Percentiles rank a stretch among this genome's conserved stretches.
Evolutionary conservation across 2,888 invertebrate species (phyloP).

Genomic region (Lepidocyrtoides sp.): DNA sequence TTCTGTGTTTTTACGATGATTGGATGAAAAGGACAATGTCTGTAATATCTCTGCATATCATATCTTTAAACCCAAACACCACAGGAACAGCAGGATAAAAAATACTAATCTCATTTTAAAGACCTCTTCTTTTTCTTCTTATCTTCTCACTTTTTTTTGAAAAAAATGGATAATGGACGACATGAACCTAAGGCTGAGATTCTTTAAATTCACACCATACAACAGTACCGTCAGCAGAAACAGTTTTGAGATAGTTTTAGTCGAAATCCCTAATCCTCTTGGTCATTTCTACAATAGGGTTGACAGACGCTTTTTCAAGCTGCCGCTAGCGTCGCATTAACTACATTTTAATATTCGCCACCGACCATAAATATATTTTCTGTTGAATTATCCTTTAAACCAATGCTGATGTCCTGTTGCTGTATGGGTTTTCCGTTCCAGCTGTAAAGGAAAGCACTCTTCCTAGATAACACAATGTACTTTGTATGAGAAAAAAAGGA

Average conservation of each 20-base stretch:
- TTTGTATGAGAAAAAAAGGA: background rate
- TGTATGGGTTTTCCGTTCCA: background rate
- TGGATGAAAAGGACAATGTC: slow-evolving; percentile 12
- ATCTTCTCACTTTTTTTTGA: background rate
- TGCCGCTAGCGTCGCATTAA: background rate
- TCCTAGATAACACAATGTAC: background rate
- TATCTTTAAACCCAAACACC: background rate
- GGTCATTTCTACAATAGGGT: background rate
- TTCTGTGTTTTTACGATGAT: slow-evolving; percentile 46
- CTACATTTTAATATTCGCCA: background rate
- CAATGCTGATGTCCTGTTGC: background rate
- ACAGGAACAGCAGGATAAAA: background rate
- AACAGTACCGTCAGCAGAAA: background rate
- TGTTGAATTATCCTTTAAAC: slow-evolving; percentile 2
- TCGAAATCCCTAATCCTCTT: background rate
- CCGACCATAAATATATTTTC: background rate
- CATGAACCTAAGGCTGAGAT: background rate
- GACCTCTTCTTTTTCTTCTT: background rate
- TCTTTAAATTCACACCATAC: slow-evolving; percentile 4
- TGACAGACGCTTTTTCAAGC: slow-evolving; percentile 11
- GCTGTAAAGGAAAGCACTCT: too few relatives aligned
- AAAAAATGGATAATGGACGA: background rate
- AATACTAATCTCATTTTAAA: slow-evolving; percentile 33
- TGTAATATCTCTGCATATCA: background rate
- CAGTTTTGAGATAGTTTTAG: background rate